Conservation (phyloP, 2,888 invertebrate species). For the Dasysyrphus albostriatus region DNA sequence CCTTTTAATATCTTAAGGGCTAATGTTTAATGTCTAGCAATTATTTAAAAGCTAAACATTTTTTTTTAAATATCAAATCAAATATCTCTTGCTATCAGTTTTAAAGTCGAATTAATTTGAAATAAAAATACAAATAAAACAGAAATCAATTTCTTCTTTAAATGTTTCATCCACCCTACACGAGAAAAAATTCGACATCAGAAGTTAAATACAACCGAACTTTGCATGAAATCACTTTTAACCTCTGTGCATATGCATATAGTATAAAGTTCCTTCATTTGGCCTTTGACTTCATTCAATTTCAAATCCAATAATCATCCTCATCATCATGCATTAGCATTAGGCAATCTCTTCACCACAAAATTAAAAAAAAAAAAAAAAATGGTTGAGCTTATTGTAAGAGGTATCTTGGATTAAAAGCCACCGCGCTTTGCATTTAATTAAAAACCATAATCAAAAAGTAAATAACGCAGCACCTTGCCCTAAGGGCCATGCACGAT, state of each 20-base stretch:
- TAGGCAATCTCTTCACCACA: conserved; percentile 36
- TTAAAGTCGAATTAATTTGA: neutral
- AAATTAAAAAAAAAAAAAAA: neutral
- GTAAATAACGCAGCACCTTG: conserved; percentile 22
- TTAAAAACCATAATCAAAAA: conserved; percentile 40
- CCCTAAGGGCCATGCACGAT: conserved; percentile 50
- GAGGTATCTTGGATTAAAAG: conserved; percentile 12
- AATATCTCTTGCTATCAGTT: neutral
- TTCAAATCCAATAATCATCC: conserved; percentile 21
- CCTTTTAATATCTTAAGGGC: too few relatives aligned
- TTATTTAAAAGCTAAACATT: too few relatives aligned
- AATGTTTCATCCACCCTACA: neutral
- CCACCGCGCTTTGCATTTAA: conserved; percentile 40
- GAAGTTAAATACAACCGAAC: too few relatives aligned
- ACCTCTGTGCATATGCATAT: conserved; percentile 12
- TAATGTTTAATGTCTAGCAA: too few relatives aligned
- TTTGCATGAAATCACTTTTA: conserved; percentile 39
- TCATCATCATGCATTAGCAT: conserved; percentile 34
- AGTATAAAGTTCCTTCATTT: conserved; percentile 1
- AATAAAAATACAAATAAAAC: neutral
- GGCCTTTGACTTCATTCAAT: conserved; percentile 52
- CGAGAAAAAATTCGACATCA: too few relatives aligned
- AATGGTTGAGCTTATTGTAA: neutral
- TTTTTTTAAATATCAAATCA: too few relatives aligned
- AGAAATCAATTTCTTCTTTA: neutral